Evolutionary conservation across 37 sponge, comb jelly and placozoan genomes (phyloP).

Genomic region (Chondrosia reniformis): DNA sequence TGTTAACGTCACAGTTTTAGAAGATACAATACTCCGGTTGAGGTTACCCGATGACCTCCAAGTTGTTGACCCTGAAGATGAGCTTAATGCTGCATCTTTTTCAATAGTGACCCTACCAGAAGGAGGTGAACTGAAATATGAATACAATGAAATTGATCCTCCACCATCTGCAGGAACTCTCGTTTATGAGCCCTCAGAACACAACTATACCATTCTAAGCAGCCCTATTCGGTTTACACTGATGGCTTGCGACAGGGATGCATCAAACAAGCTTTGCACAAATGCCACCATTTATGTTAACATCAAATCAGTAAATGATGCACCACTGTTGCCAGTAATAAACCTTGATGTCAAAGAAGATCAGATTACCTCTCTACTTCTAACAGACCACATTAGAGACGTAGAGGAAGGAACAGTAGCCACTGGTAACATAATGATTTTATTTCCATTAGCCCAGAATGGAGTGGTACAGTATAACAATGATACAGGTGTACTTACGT

Average conservation of each 20-base stretch:
- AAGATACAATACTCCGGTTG: conserved; percentile 48
- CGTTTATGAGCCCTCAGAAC: conserved; percentile 45
- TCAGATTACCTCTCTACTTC: conserved; percentile 24
- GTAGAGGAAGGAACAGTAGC: conserved; percentile 75
- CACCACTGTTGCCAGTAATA: conserved; percentile 54
- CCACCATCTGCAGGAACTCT: conserved; percentile 39
- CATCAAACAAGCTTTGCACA: conserved; percentile 41
- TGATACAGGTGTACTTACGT: conserved; percentile 60
- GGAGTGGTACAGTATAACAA: conserved; percentile 63
- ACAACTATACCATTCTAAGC: conserved; percentile 29
- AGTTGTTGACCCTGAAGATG: conserved; percentile 66
- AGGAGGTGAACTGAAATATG: conserved; percentile 51
- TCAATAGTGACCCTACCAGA: conserved; percentile 33
- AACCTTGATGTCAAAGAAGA: conserved; percentile 46
- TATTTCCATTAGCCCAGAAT: conserved; percentile 38
- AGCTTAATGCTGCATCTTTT: conserved; percentile 60
- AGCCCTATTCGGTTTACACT: conserved; percentile 47
- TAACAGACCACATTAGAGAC: conserved; percentile 53
- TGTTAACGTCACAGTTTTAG: conserved; percentile 37
- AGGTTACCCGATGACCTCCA: conserved; percentile 56
- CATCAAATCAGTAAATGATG: conserved; percentile 63
- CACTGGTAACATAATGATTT: conserved; percentile 17
- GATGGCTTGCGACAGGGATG: conserved; percentile 70
- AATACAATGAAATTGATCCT: conserved; percentile 19
- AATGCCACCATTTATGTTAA: conserved; percentile 44